Base-by-base conservation (phyloP, 2,113 vertebrate genomes). In the Pituophis catenifer region DNA sequence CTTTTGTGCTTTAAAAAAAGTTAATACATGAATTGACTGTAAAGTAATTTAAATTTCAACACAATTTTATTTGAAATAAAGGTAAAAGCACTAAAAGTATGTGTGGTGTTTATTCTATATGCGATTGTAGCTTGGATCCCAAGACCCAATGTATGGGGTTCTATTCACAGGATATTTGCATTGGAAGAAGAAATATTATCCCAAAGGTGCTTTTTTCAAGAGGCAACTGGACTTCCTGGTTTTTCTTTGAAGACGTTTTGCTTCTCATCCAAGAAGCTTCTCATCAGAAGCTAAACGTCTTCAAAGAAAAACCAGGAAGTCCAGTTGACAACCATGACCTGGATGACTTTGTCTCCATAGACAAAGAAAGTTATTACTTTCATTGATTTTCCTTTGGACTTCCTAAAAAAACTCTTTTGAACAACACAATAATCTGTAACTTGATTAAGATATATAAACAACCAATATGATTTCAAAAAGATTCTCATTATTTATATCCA, bases 31-130 rank as follows among this genome's bases (percentile, higher is more conserved):
- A 89, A 89, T 89, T 29, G 55, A 91, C 81, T 89, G 0, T 21
- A 62, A 19, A 85, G 8, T 90, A 12, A 21, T 88, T 91, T 87
- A 90, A 17, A 88, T 54, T 59, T 92, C 8, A 0, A 10, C 17
- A 21, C 75, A 81, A 26, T 54, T 75, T 89, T 21, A 58, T 62
- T 70, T 53, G 55, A 88, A 93, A 90, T 93, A 90, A 93, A 92
- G 90, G 48, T 93, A 24, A 55, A 57, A 90, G 9, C 10, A 13
- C 48, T 89, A 50, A 52, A 33, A 17, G 19, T 50, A 57, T 75
- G 62, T 29, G 0, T 24, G 1, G 24, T 17, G 8, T 38, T 50
- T 48, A 88, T 15, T 70, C 29, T 33, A 70, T 24, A 50, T 33
- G 0, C 6, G 21, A 7, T 10, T 0, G 0, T 9, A 6, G 48